phyloP scores from a whole-genome alignment of 2,113 vertebrate genomes.

The Otus sunia region DNA sequence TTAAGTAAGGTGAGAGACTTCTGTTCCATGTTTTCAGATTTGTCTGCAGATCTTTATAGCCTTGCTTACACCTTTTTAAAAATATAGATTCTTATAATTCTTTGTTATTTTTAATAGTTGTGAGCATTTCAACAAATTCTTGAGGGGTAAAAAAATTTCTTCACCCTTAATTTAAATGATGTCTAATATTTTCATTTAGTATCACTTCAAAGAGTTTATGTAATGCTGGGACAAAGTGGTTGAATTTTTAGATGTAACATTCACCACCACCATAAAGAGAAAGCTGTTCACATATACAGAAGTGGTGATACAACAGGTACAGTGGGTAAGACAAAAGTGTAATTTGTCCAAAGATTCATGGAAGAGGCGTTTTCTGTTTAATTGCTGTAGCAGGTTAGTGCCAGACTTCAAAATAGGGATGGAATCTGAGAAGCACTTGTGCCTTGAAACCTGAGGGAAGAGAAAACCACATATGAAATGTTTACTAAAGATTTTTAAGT shows the following conservation, averaged over 20 bases:
- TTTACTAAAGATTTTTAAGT: background rate
- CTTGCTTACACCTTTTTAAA: background rate
- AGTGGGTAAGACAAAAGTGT: background rate
- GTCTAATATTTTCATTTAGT: background rate
- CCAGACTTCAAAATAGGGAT: background rate
- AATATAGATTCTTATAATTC: background rate
- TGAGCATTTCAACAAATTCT: background rate
- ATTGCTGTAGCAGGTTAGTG: background rate
- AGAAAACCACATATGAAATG: rapidly evolving
- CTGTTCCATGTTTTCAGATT: background rate
- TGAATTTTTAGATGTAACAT: background rate
- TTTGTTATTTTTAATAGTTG: background rate
- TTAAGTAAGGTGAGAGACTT: background rate
- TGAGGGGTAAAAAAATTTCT: background rate
- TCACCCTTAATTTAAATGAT: background rate
- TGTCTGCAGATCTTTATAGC: background rate
- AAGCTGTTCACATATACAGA: background rate
- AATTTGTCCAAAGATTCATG: background rate
- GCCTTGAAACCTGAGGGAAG: background rate
- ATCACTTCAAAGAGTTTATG: background rate
- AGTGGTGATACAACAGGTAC: background rate
- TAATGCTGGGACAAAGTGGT: background rate
- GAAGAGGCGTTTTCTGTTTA: background rate
- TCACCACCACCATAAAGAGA: background rate
- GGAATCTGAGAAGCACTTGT: background rate